These are phyloP conservation scores for Uropsilus gracilis DNA, from an alignment of 2,113 vertebrate genomes.

Conservation along the genomic window DNA sequence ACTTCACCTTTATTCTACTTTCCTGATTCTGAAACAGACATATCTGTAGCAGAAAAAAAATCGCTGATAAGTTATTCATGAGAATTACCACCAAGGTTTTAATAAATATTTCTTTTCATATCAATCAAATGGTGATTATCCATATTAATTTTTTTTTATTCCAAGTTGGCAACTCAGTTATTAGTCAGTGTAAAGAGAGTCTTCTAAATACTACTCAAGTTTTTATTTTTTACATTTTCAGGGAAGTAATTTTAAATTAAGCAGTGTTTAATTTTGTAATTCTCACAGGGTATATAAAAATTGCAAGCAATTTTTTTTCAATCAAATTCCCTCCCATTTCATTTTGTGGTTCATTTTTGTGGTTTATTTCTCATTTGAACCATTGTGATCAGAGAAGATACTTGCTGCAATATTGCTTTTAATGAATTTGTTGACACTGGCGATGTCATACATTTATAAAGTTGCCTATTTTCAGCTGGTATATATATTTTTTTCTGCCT, in stretches of 20 bases:
- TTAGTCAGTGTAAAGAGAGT: not conserved
- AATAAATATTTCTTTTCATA: not conserved
- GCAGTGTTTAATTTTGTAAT: conserved; percentile 35
- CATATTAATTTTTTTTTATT: conserved; percentile 17
- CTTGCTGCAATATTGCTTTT: no score
- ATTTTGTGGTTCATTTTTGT: no score
- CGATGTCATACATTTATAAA: no score
- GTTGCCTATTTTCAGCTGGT: no score
- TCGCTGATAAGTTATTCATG: not conserved
- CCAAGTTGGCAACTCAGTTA: not conserved
- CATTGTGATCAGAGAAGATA: no score
- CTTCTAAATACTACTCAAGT: not conserved
- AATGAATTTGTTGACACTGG: no score
- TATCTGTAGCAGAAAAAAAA: not conserved
- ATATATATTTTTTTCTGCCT: no score
- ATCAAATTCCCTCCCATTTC: conserved; percentile 25
- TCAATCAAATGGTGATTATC: not conserved
- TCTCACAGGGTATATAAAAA: conserved; percentile 30
- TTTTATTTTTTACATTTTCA: conserved; percentile 22
- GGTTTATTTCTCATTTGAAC: no score
- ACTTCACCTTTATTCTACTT: conserved; percentile 7
- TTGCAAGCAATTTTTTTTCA: conserved; percentile 28
- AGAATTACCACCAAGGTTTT: not conserved
- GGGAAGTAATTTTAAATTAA: conserved; percentile 41
- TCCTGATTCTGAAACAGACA: not conserved